Base-by-base conservation (phyloP, 2,888 invertebrate genomes). In the Cheilosia soror region DNA sequence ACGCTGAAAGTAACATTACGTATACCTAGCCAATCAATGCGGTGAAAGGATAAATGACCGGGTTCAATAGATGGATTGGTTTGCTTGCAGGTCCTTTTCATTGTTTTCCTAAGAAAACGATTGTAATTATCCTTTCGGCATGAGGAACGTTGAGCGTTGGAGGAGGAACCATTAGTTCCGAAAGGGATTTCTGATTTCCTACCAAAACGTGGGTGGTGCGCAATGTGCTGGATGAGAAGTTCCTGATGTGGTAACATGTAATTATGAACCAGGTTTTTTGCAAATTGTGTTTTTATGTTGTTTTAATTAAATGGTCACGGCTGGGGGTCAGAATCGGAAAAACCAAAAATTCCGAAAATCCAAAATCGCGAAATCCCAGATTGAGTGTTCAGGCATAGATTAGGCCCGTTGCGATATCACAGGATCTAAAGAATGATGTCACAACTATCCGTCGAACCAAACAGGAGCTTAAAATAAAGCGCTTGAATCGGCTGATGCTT, bases 121-220 rank as follows among this genome's bases (percentile, higher is more conserved):
- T 57, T 62, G 62, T 80, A 85, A 85, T 85, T 85, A 80, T 72
- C 81, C 80, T 85, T 85, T 85, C 80, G 72, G 49, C 37, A 85
- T 85, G 51, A 71, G 20, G 51, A 44, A 60, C 71, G 44, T 42
- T 31, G 53, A 75, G 73, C 65, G 51, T 40, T 57, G 58, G 33
- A 65, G 83, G 83, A 63, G 83, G 83, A 51, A 65, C 63, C 63
- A 79, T 84, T 84, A 84, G 75, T 51, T 63, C 47, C 31, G 63
- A 69, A 58, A 57, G 65, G 72, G 31, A 58, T 77, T 33, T 40
- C 15, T 33, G 5, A 7, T 33, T 7, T 33, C 2, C 5, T 27
- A 3, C 2, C 47, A 60, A 58, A 44, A 33, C 75, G 69, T 79
- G 79, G 79, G 84, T 84, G 84, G 84, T 33, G 69, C 27, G 20